Conservation (phyloP, 2,888 invertebrate species). For the Philereme transversata region DNA sequence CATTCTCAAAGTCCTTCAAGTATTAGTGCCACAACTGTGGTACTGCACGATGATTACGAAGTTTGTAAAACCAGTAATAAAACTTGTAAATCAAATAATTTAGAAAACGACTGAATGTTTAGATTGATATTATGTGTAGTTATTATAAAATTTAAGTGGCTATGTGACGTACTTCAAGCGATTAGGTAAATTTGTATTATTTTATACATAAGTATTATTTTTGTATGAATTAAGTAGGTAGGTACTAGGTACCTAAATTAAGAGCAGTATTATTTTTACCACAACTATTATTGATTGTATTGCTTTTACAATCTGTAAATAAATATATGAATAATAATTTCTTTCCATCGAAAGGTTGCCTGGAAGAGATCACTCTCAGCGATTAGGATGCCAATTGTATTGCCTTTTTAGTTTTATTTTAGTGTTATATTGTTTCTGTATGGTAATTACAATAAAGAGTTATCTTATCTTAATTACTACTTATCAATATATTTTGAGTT, state of each 20-base stretch:
- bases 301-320: slow-evolving; percentile 20
- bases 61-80: slow-evolving; percentile 62
- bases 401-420: no score
- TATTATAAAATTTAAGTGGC: slow-evolving; percentile 19
- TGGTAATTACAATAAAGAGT: no score
- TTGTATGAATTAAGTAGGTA: neutral
- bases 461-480: no score
- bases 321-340: neutral
- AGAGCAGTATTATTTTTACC: slow-evolving; percentile 59
- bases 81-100: slow-evolving; percentile 60
- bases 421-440: no score
- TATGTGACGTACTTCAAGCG: slow-evolving; percentile 41
- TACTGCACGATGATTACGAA: slow-evolving; percentile 84
- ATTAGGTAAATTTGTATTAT: slow-evolving; percentile 29
- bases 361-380: no score
- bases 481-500: slow-evolving; percentile 17
- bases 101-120: slow-evolving; percentile 78
- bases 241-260: slow-evolving; percentile 2
- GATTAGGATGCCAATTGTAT: no score
- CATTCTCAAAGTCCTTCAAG: slow-evolving; percentile 85
- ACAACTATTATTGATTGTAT: slow-evolving; percentile 19
- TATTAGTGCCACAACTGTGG: slow-evolving; percentile 86
- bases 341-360: no score
- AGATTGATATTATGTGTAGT: slow-evolving; percentile 44
- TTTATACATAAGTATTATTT: neutral